Evolutionary conservation across 64 coral and sea anemone species (phyloP).

Genomic region (Orbicella faveolata): DNA sequence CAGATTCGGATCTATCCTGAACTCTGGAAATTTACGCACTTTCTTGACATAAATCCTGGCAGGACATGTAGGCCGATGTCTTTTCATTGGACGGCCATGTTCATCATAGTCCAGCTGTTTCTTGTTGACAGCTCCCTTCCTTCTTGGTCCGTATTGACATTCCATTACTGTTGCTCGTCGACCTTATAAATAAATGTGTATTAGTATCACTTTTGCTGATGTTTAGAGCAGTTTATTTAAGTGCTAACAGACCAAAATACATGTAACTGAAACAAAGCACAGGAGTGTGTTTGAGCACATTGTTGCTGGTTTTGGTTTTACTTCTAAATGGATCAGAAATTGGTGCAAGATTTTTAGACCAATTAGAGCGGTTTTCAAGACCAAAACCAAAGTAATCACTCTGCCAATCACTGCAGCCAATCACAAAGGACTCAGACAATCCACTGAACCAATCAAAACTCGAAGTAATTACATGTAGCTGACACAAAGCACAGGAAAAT

Average conservation of each 20-base stretch:
- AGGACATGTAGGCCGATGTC: slow-evolving; percentile 92
- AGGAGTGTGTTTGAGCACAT: background rate
- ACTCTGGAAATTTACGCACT: slow-evolving; percentile 97
- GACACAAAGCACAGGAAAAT: too few species aligned
- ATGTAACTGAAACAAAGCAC: too few species aligned
- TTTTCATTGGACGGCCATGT: slow-evolving; percentile 65
- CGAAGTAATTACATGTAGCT: too few species aligned
- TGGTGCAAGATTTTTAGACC: too few species aligned
- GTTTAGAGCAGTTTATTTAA: too few species aligned
- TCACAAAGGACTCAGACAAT: too few species aligned
- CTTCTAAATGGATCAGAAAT: too few species aligned
- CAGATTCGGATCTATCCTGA: slow-evolving; percentile 79
- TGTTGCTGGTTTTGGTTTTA: background rate
- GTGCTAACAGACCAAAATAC: too few species aligned
- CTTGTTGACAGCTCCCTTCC: slow-evolving; percentile 87
- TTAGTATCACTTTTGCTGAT: background rate
- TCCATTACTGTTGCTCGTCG: slow-evolving; percentile 99
- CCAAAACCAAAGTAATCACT: too few species aligned
- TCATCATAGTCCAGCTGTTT: slow-evolving; percentile 73
- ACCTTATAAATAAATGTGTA: slow-evolving; percentile 43
- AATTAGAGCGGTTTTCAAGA: too few species aligned
- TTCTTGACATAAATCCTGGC: slow-evolving; percentile 98
- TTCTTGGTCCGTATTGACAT: slow-evolving; percentile 95
- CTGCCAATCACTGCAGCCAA: too few species aligned
- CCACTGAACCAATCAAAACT: too few species aligned